Conservation (phyloP, 2,888 invertebrate genomes). For the Tenthredo mesomela region DNA sequence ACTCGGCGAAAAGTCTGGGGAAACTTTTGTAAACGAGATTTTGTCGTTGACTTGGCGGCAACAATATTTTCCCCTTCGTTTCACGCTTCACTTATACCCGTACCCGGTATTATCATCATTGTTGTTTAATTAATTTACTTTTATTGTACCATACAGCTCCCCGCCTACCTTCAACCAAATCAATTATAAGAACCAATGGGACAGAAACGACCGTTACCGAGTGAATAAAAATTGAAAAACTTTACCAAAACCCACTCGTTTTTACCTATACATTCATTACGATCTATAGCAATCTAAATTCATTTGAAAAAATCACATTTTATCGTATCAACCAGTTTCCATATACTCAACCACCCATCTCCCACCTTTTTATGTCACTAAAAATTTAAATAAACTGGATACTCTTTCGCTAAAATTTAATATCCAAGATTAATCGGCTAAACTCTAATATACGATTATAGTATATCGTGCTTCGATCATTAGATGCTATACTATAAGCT, state of each 20-base stretch:
- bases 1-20: conserved; percentile 34
- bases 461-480: too few species aligned
- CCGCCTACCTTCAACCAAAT: neutral
- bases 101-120: conserved; percentile 25
- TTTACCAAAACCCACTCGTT: neutral
- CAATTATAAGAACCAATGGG: conserved; percentile 27
- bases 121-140: conserved; percentile 34
- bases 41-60: conserved; percentile 42
- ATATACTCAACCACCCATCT: neutral
- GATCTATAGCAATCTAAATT: neutral
- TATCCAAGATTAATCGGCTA: too few species aligned
- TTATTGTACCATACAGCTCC: neutral
- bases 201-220: neutral
- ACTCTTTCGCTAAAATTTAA: neutral
- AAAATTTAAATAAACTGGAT: neutral
- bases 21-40: conserved; percentile 48
- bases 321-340: neutral
- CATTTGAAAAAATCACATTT: neutral
- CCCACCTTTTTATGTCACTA: too few species aligned
- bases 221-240: conserved; percentile 3
- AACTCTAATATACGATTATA: too few species aligned
- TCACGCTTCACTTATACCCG: conserved; percentile 1
- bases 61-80: conserved; percentile 41
- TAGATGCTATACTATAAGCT: too few species aligned
- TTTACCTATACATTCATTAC: neutral